Percentiles rank a stretch among this genome's conserved stretches.
Evolutionary conservation across 2,888 invertebrate genomes (phyloP).

Genomic region (Melanophora roralis): DNA sequence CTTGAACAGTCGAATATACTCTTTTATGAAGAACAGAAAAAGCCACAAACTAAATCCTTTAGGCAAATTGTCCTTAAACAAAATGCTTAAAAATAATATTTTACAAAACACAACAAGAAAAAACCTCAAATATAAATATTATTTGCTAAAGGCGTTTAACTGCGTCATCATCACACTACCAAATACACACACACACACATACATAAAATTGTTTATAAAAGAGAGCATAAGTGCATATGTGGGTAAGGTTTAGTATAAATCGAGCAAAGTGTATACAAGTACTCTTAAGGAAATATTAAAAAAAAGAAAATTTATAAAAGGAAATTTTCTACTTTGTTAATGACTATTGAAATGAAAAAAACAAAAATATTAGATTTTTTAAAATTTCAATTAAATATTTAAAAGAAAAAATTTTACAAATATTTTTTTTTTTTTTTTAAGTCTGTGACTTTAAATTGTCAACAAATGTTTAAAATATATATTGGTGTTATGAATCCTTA

Average conservation of each 20-base stretch:
- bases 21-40: background rate
- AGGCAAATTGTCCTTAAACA: slow-evolving; percentile 48
- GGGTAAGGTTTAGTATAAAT: background rate
- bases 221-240: background rate
- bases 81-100: slow-evolving; percentile 15
- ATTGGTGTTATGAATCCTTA: too few relatives aligned
- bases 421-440: too few relatives aligned
- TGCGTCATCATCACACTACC: background rate
- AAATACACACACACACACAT: background rate
- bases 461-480: too few relatives aligned
- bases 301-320: background rate
- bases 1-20: background rate
- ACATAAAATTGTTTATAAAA: too few relatives aligned
- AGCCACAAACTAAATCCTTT: slow-evolving; percentile 3
- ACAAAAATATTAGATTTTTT: too few relatives aligned
- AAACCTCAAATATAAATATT: background rate
- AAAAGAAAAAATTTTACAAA: too few relatives aligned
- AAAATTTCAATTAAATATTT: too few relatives aligned
- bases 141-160: slow-evolving; percentile 30
- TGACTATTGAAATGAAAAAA: too few relatives aligned
- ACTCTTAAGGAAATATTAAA: background rate
- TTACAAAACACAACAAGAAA: background rate
- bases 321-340: background rate
- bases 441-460: too few relatives aligned
- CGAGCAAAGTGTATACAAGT: background rate